Conservation (phyloP, 2,888 invertebrate genomes). For the Orthosia gothica region DNA sequence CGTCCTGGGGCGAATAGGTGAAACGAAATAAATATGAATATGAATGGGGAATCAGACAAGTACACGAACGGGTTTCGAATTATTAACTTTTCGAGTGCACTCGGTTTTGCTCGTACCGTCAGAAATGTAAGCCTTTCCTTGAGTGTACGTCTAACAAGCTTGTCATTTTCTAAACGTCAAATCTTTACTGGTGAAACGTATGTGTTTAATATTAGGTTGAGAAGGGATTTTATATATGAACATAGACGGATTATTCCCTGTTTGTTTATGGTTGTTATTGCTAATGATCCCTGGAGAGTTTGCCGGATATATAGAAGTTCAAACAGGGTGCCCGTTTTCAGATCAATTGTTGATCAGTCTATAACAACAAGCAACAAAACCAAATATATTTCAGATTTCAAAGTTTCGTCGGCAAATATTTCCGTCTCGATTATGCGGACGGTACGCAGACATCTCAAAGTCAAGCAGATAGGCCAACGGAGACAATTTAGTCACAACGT, state of each 20-base stretch:
- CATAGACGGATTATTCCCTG: conserved; percentile 11
- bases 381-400: conserved; percentile 10
- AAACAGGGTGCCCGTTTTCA: background rate
- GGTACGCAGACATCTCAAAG: conserved; percentile 81
- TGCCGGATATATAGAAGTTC: background rate
- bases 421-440: conserved; percentile 61
- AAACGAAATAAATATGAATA: conserved; percentile 92
- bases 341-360: background rate
- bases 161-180: conserved; percentile 80
- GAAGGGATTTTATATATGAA: conserved; percentile 17
- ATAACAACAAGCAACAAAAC: background rate
- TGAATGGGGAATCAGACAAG: conserved; percentile 90
- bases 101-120: conserved; percentile 77
- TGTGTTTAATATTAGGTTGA: conserved; percentile 4
- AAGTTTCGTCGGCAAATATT: conserved; percentile 7
- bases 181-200: conserved; percentile 53
- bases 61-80: conserved; percentile 87
- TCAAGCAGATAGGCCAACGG: conserved; percentile 77
- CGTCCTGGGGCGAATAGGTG: conserved; percentile 87
- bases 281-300: background rate
- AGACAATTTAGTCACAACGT: conserved; percentile 86
- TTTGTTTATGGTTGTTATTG: background rate
- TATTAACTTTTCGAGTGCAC: conserved; percentile 90
- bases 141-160: conserved; percentile 81
- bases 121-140: conserved; percentile 75